Evolutionary conservation across 2,113 vertebrate species (phyloP), one percentile per base, ranked within the genome.

Genomic region (Falcunculus frontatus): DNA sequence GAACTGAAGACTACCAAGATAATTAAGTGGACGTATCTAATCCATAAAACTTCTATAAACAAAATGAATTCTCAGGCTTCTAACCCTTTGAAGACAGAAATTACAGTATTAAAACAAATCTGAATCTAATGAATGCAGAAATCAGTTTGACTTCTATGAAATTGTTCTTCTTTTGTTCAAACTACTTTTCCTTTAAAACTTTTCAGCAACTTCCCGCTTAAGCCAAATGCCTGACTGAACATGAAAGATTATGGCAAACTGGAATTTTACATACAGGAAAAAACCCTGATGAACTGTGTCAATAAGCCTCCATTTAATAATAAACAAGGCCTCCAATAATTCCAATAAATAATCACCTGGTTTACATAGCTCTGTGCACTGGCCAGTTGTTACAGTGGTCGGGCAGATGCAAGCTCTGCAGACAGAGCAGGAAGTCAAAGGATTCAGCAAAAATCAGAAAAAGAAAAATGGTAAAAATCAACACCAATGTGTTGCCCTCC

Each of bases 21-120:
- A 87, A 96, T 93, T 93, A 96, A 81, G 65, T 65, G 83, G 69
- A 90, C 89, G 46, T 76, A 86, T 84, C 68, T 94, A 84, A 95
- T 94, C 88, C 76, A 88, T 88, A 92, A 77, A 72, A 44, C 53
- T 84, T 46, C 73, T 39, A 88, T 60, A 94, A 93, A 85, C 42
- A 90, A 94, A 93, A 90, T 84, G 16, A 94, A 84, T 79, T 87
- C 23, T 81, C 2, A 0, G 8, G 57, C 65, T 90, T 72, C 76
- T 69, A 94, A 78, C 7, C 11, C 56, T 96, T 89, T 87, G 83
- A 84, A 87, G 53, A 82, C 3, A 84, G 60, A 76, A 95, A 90
- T 79, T 83, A 72, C 29, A 81, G 79, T 90, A 95, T 72, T 89
- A 90, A 89, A 96, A 72, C 37, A 79, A 93, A 90, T 42, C 49